Evolutionary conservation across 2,113 vertebrate genomes (phyloP), one percentile per base, ranked within the genome.

Genomic region (Puma concolor): DNA sequence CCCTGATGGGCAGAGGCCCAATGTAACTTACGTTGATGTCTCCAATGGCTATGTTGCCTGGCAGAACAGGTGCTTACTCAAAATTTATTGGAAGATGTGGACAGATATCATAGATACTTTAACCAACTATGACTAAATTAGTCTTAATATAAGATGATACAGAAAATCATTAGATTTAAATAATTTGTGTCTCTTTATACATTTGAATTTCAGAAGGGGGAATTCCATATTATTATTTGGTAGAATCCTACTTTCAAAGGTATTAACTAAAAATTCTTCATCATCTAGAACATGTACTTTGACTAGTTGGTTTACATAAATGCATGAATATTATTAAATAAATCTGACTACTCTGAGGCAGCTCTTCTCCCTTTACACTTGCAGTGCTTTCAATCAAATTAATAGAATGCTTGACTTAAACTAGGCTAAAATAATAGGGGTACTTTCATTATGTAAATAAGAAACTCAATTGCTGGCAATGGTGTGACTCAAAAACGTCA

Each of bases 11-110:
- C 17, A 96, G 86, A 94, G 9, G 63, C 41, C 52, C 69, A 67
- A 19, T 88, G 27, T 96, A 44, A 91, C 91, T 74, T 94, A 36
- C 74, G 31, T 86, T 86, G 60, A 74, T 67, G 60, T 88, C 52
- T 52, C 72, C n/a, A 31, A 1, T 38, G 31, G 3, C 63, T 63
- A 50, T 41, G 4, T 83, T 88, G 23, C 41, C 27, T 80, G 48
- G 23, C 2, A 38, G 48, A 88, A 17, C 4, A 91, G 19, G 85
- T n/a, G 17, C 36, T 54, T 85, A 12, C 13, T 57, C 23, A 84
- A 67, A 4, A 50, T 82, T 91, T 88, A 48, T 29, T 52, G 57
- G 67, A 83, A 97, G 96, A n/a, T 63, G n/a, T 63, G 48, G 25
- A 38, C 3, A 76, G 77, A 52, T 79, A 84, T 41, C 23, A 87